Percentiles rank a stretch among this genome's conserved stretches.
These are phyloP conservation scores for Hystrix cristata DNA, from an alignment of 2,113 vertebrate species.

Conservation along the genomic window DNA sequence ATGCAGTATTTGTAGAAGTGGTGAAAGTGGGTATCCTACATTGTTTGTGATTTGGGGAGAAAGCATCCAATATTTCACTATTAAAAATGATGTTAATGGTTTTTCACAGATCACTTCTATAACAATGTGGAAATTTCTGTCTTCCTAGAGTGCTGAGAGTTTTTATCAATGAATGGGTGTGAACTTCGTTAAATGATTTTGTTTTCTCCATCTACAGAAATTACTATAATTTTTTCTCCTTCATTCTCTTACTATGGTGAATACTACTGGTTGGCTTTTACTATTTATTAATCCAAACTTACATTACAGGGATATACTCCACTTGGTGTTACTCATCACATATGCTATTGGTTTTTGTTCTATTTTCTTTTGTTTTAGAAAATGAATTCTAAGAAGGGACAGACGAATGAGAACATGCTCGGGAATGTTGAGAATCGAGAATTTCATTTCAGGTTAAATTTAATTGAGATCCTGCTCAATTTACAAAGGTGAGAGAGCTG, in stretches of 20 bases:
- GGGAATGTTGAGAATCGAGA: neutral
- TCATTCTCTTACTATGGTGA: neutral
- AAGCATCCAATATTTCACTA: slow-evolving; percentile 31
- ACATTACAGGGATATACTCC: neutral
- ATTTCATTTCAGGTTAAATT: neutral
- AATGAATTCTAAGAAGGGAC: neutral
- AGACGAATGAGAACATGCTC: neutral
- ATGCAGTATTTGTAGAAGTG: neutral
- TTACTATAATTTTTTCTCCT: neutral
- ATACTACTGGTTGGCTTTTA: neutral
- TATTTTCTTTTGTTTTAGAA: neutral
- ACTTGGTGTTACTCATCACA: slow-evolving; percentile 21
- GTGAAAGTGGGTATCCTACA: neutral
- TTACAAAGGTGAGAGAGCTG: neutral
- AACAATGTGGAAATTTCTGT: neutral
- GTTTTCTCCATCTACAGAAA: neutral
- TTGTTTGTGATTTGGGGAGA: neutral
- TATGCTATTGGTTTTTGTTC: neutral
- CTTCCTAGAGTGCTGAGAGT: neutral
- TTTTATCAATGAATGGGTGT: slow-evolving; percentile 12
- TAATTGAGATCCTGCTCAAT: neutral
- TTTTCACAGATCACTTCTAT: neutral
- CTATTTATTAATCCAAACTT: slow-evolving; percentile 31
- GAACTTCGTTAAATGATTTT: neutral
- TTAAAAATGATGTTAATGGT: neutral